Base-by-base conservation (phyloP, 1,140 invertebrate species). In the Zaprionus capensis region DNA sequence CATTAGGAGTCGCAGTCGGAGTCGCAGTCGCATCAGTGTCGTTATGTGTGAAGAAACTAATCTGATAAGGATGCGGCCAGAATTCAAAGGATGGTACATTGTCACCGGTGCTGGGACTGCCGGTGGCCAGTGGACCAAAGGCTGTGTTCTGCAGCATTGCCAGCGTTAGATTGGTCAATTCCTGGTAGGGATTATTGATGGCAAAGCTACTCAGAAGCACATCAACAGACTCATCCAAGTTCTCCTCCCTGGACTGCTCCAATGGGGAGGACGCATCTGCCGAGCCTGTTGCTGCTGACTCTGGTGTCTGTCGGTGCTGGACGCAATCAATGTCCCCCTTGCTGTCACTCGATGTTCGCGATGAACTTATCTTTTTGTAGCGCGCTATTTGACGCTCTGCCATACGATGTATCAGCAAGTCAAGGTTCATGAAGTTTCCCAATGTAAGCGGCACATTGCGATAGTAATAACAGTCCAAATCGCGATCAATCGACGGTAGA, bases 361-460 rank as follows among this genome's bases (percentile, higher is more conserved):
- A 12, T 31, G 68, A 24, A 9, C 20, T 20, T 41, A 17, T 44
- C 31, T 31, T 15, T 36, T 41, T 55, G 4, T 38, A 20, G 11
- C 36, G 28, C 17, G 44, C 26, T 4, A n/a, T 51, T 53, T 31
- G 38, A 9, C 31, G 55, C 17, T 38, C 14, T 12, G 31, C 64
- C 6, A 28, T 34, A 20, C 31, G 26, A 5, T 55, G 22, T 9
- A 11, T 64, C n/a, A 72, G 11, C 15, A 12, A 44, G 2, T 61
- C 55, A 55, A 75, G 20, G 41, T 75, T 61, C 65, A 78, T 65
- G 44, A 78, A 78, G 28, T 55, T 74, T 9, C 53, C 76, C 44
- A 78, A 12, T 0, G 76, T 78, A 1, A 78, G 38, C 5, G 76
- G 71, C 44, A 44, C 66, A 55, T 69, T 55, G 22, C 55, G 76